A percentile compares a stretch with the other conserved stretches of the same genome.
Conservation (phyloP, 2,113 vertebrate species). For the Clinocottus analis region DNA sequence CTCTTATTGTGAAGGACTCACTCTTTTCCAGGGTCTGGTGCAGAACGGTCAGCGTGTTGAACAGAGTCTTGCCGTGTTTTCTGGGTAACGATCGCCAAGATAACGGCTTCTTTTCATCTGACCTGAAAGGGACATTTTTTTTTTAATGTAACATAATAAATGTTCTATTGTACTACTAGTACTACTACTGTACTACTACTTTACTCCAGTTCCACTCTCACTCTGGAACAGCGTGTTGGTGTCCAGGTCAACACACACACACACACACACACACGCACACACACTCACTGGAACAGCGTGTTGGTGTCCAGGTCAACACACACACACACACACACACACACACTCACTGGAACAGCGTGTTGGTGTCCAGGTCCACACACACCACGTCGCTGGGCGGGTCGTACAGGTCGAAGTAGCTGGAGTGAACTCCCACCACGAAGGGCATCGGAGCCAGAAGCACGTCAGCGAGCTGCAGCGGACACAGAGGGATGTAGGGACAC, state of each 20-base stretch:
- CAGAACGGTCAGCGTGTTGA: constrained; percentile 85
- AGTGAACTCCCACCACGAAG: constrained; percentile 97
- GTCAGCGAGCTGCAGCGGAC: constrained; percentile 93
- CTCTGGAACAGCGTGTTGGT: too few species aligned
- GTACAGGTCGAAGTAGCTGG: constrained; percentile 95
- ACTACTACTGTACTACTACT: too few species aligned
- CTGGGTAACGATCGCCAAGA: constrained; percentile 89
- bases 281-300: too few species aligned
- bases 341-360: constrained; percentile 94
- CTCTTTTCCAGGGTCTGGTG: constrained; percentile 92
- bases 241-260: too few species aligned
- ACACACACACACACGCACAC: too few species aligned
- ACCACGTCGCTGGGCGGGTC: constrained; percentile 92
- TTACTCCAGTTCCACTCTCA: too few species aligned
- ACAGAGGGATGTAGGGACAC: constrained; percentile 97
- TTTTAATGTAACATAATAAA: not conserved
- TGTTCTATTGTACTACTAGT: not conserved
- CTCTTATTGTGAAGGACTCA: constrained; percentile 68
- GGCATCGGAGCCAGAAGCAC: constrained; percentile 96
- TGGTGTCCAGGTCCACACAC: constrained; percentile 95
- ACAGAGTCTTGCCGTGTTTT: constrained; percentile 88
- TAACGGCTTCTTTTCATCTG: constrained; percentile 90
- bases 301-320: too few species aligned
- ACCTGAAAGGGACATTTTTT: constrained; percentile 80
- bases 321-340: too few species aligned